Evolutionary conservation across 2,797 vertebrate genomes (phyloP).

Genomic region (Pseudomugil gertrudae): DNA sequence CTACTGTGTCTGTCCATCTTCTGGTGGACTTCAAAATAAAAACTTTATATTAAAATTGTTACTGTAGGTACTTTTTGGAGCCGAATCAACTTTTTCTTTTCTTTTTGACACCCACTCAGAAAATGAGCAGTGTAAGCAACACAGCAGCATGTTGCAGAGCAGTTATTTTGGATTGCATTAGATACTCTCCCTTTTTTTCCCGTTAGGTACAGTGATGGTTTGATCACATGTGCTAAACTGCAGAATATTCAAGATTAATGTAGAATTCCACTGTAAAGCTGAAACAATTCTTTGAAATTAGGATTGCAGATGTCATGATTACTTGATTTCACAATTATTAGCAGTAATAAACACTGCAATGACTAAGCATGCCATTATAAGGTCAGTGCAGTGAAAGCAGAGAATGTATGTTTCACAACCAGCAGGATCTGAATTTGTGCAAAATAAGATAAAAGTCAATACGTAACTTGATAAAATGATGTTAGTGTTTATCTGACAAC

Average conservation of each 20-base stretch:
- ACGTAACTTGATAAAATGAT: too few species aligned
- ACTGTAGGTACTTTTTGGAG: background rate
- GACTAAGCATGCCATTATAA: too few species aligned
- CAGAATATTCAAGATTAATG: background rate
- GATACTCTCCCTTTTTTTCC: conserved; percentile 9
- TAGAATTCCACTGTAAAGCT: too few species aligned
- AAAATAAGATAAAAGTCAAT: too few species aligned
- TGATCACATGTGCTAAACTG: background rate
- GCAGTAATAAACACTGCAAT: too few species aligned
- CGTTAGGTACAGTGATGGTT: background rate
- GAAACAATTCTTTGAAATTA: too few species aligned
- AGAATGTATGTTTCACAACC: too few species aligned
- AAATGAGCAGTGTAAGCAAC: conserved; percentile 3
- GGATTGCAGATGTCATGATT: too few species aligned
- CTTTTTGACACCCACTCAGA: conserved; percentile 3
- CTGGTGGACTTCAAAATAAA: conserved; percentile 12
- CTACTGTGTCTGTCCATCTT: conserved; percentile 1
- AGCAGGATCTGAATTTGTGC: too few species aligned
- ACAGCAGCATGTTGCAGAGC: background rate
- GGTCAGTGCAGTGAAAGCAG: too few species aligned
- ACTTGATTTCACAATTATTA: too few species aligned
- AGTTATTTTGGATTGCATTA: conserved; percentile 21
- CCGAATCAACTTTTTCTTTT: conserved; percentile 37
- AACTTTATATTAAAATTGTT: background rate
- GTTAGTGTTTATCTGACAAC: too few species aligned